A percentile compares a stretch with the other conserved stretches of the same genome.
Evolutionary conservation across 2,888 invertebrate genomes (phyloP).

Genomic region (Drosophila formosana): DNA sequence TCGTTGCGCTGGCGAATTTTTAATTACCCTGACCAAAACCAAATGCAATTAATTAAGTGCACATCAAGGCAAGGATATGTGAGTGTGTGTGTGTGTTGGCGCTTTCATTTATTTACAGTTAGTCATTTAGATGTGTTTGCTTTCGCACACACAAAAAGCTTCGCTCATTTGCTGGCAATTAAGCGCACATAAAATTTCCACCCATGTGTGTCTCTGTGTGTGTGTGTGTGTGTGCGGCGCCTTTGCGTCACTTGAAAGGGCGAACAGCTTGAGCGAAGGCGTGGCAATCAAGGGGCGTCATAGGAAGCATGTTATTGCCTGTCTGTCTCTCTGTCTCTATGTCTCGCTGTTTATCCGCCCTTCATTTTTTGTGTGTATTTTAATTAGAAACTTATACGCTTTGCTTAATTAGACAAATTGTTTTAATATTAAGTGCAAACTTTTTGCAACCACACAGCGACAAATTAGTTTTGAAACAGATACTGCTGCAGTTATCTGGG

Average conservation of each 20-base stretch:
- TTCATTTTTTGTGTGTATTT: constrained; percentile 55
- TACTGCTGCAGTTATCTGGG: constrained; percentile 30
- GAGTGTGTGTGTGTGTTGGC: constrained; percentile 22
- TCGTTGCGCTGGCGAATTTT: constrained; percentile 22
- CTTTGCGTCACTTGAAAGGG: constrained; percentile 55
- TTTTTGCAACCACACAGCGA: constrained; percentile 60
- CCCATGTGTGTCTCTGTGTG: constrained; percentile 24
- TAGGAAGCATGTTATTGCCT: constrained; percentile 25
- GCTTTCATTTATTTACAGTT: constrained; percentile 72
- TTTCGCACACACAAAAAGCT: constrained; percentile 50
- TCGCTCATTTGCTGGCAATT: constrained; percentile 78
- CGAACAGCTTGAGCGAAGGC: constrained; percentile 24
- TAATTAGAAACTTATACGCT: constrained; percentile 81
- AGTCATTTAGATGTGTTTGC: constrained; percentile 71
- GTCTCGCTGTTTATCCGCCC: constrained; percentile 17
- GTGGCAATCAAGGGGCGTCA: constrained; percentile 24
- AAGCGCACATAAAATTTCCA: constrained; percentile 66
- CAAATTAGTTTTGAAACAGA: constrained; percentile 66
- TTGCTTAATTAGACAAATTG: constrained; percentile 80
- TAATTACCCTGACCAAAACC: constrained; percentile 54
- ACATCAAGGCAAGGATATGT: constrained; percentile 53
- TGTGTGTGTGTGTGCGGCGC: constrained; percentile 18
- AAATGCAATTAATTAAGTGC: constrained; percentile 74
- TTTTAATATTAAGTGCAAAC: constrained; percentile 72
- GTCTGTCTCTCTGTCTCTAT: constrained; percentile 31